Base-by-base conservation (phyloP, 2,113 vertebrate species). In the Psettodes erumei region DNA sequence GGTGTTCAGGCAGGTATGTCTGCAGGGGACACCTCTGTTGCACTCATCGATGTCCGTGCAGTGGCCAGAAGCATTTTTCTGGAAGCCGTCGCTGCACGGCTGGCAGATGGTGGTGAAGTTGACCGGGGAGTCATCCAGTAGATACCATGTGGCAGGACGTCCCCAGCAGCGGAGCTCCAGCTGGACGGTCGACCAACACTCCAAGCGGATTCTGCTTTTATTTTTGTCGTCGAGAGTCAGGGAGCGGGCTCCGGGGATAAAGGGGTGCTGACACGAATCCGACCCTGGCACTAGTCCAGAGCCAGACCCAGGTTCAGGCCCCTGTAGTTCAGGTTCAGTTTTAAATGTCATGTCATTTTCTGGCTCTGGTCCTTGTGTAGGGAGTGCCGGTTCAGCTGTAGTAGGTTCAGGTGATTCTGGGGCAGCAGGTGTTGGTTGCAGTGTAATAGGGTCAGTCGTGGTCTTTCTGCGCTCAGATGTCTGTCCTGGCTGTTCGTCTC, bases 1-100 rank as follows among this genome's bases (percentile, higher is more conserved):
- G 0, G 83, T 86, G 80, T 93, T 91, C 6, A 67, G 23, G 47
- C 93, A 94, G 18, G 0, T 1, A 16, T 62, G 37, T 18, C 21
- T 30, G 67, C 92, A 94, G 11, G 51, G 43, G 32, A 12, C 2
- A 16, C 8, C 16, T n/a, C 1, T 2, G 1, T 21, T 2, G 53
- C 92, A 94, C 82, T 92, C 84, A 10, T 93, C 48, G 0, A 90
- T 10, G 38, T 91, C 88, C 42, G 70, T 71, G n/a, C 93, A 94
- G 3, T 16, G 42, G 19, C 75, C 90, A 0, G 35, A 63, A 0
- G 6, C 2, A 4, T 90, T 25, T 1, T 59, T 84, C 28, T 27
- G 61, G 37, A 75, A 90, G 13, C 90, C 92, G 8, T 0, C 0
- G 0, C 27, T 2, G 42, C 93, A 94, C 4, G 27, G 51, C n/a